Evolutionary conservation across 2,888 invertebrate species (phyloP), one percentile per base, ranked within the genome.

Genomic region (Helleia helle): DNA sequence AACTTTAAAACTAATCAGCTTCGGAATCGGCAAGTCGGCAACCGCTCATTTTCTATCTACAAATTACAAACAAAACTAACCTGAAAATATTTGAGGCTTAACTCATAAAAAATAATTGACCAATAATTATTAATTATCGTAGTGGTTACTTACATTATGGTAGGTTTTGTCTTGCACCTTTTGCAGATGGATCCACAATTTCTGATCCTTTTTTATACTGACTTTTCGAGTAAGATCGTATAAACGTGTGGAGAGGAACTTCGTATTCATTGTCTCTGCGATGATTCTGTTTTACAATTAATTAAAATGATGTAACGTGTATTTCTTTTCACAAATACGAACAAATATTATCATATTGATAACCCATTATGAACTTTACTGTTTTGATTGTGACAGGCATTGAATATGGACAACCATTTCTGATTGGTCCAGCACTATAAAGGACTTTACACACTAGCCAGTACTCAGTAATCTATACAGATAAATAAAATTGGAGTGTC

Each of bases 291-390:
- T 46, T 52, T 34, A 41, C 45, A 52, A 47, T 41, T 38, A 22
- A 48, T 18, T 24, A 12, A 13, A 18, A 26, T 11, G 38, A 42
- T 29, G 36, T 31, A 44, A 36, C 34, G 18, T 26, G 25, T 42
- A 59, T 54, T 63, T 65, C 50, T 58, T 65, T 55, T 48, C 49
- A 55, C 58, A 44, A 61, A 63, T 55, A 52, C 48, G 46, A 42
- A 43, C 51, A 46, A 51, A 58, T 52, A 60, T 69, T 72, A 79
- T 73, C 73, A 58, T 40, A 47, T 41, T 63, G 83, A 81, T 83
- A 83, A 83, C 83, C 81, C 64, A 81, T 57, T 70, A 47, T 80
- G 81, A 83, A 77, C 83, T 73, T 34, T 34, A 34, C 1, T 4
- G 12, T 18, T 18, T 12, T 12, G 7, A 34, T 22, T 34, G 11